A percentile compares a stretch with the other conserved stretches of the same genome.
Evolutionary conservation across 2,113 vertebrate species (phyloP).

Genomic region (Catharus bicknelli): DNA sequence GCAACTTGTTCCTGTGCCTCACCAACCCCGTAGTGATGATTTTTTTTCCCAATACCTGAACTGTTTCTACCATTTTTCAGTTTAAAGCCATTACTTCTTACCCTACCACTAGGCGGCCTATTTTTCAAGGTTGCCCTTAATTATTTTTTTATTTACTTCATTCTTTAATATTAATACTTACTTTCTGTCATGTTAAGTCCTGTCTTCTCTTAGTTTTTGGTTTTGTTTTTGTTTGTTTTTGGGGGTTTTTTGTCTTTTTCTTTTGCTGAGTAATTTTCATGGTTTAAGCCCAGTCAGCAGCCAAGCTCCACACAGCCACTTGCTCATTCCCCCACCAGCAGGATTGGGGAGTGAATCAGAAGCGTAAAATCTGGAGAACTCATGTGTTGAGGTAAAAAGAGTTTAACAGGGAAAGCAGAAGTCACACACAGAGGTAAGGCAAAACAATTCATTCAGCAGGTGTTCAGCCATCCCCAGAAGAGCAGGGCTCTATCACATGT

Average conservation of each 20-base stretch:
- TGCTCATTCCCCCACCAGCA: rapidly evolving
- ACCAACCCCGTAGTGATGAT: rapidly evolving
- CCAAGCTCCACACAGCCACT: not conserved
- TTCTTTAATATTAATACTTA: not conserved
- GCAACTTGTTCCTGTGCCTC: not conserved
- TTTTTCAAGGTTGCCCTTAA: not conserved
- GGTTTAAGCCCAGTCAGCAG: not conserved
- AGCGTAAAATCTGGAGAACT: not conserved
- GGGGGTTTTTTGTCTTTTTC: not conserved
- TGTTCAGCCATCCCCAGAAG: not conserved
- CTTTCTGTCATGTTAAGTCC: not conserved
- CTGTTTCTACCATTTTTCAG: not conserved
- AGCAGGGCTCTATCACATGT: not conserved
- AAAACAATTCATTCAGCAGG: not conserved
- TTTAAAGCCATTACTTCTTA: not conserved
- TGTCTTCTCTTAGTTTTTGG: not conserved
- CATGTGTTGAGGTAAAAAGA: not conserved
- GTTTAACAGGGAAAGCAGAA: not conserved
- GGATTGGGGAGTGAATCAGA: rapidly evolving
- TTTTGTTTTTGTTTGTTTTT: not conserved
- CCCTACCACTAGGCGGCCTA: not conserved
- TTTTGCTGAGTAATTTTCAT: not conserved
- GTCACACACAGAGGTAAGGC: not conserved
- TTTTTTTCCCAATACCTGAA: not conserved
- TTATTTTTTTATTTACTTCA: not conserved